Percentiles rank a stretch among this genome's conserved stretches.
Conservation (phyloP, 1,140 invertebrate genomes). For the Melanaphis sacchari region DNA sequence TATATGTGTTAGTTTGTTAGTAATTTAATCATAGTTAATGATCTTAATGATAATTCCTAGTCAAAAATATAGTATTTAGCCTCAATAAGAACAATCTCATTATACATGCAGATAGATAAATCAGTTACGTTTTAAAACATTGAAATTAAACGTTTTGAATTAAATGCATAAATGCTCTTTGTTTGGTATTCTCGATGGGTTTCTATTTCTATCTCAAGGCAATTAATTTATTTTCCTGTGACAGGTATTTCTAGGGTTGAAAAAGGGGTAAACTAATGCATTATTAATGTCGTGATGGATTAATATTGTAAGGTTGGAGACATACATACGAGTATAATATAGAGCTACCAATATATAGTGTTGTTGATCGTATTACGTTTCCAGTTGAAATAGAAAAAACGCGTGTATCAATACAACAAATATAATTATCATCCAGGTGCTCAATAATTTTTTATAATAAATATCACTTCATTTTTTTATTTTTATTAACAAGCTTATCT, state of each 20-base stretch:
- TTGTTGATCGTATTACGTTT: neutral
- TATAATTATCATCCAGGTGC: neutral
- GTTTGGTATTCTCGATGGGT: neutral
- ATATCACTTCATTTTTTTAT: neutral
- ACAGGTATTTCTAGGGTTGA: constrained; percentile 12
- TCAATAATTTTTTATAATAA: neutral
- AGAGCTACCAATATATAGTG: neutral
- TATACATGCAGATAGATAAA: neutral
- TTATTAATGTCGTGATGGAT: constrained; percentile 40
- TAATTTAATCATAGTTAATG: neutral
- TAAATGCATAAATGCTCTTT: neutral
- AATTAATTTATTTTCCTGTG: constrained; percentile 31
- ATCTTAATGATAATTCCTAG: neutral
- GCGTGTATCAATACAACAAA: neutral
- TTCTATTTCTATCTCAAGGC: constrained; percentile 2
- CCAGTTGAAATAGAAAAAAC: neutral
- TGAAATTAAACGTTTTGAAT: neutral
- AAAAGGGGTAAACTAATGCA: constrained; percentile 38
- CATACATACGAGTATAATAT: neutral
- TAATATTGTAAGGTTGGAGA: constrained; percentile 31
- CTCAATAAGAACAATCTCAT: neutral
- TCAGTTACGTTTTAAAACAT: neutral
- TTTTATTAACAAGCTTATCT: neutral
- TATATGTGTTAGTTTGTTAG: no score
- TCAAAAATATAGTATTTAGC: neutral